Percentiles rank a stretch among this genome's conserved stretches.
phyloP scores from a whole-genome alignment of 2,113 vertebrate genomes.

The Zosterops lateralis region DNA sequence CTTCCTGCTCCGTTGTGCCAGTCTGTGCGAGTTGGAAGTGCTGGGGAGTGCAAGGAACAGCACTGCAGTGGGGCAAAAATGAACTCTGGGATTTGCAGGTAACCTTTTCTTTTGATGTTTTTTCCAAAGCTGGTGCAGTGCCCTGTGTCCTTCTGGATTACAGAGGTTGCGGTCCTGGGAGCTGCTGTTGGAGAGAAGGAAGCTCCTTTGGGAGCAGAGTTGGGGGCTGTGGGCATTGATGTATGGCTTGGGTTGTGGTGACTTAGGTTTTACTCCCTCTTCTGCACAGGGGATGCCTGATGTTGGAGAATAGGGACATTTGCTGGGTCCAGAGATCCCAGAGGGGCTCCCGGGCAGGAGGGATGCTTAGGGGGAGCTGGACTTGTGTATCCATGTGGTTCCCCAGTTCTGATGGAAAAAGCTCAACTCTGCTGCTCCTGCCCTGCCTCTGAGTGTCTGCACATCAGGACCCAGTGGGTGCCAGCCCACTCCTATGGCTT shows the following conservation, averaged over 20 bases:
- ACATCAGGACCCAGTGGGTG: not conserved
- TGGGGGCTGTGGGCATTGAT: not conserved
- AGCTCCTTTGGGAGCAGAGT: fast-evolving
- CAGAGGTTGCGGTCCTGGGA: not conserved
- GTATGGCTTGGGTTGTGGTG: not conserved
- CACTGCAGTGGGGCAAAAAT: not conserved
- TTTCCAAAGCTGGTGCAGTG: not conserved
- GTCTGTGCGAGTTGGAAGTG: not conserved
- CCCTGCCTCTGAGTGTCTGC: not conserved
- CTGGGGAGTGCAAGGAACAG: not conserved
- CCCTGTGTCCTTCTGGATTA: not conserved
- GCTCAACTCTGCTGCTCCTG: not conserved
- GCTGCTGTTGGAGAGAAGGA: not conserved
- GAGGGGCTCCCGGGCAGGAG: not conserved
- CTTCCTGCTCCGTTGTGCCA: not conserved
- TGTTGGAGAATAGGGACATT: not conserved
- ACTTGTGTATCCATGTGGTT: fast-evolving
- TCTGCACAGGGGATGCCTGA: not conserved
- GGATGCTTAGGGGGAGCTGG: not conserved
- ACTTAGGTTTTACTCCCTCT: not conserved
- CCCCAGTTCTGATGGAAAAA: not conserved
- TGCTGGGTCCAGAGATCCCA: not conserved
- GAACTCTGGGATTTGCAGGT: not conserved
- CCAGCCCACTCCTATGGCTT: not conserved
- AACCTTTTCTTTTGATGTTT: not conserved